A percentile compares a stretch with the other conserved stretches of the same genome.
Conservation (phyloP, 2,113 vertebrate genomes). For the Brevimyrus niger region DNA sequence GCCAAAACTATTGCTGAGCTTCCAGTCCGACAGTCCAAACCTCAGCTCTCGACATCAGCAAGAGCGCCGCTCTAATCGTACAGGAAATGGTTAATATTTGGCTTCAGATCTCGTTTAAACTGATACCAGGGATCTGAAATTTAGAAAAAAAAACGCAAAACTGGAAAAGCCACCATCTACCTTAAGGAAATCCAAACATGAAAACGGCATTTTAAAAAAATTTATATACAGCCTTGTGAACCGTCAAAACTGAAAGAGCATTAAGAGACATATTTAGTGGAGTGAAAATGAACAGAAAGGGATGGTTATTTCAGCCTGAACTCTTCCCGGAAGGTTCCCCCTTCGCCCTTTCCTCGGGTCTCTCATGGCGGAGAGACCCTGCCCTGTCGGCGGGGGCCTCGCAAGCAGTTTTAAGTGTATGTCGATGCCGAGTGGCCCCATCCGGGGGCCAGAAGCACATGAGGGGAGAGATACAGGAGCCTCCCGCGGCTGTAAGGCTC, state of each 20-base stretch:
- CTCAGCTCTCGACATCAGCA: background rate
- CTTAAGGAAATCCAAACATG: background rate
- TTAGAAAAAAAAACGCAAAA: background rate
- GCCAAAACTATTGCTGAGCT: background rate
- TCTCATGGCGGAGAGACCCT: background rate
- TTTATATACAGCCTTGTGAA: background rate
- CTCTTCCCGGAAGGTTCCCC: background rate
- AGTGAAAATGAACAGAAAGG: slow-evolving; percentile 1
- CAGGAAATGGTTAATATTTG: background rate
- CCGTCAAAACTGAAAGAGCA: slow-evolving; percentile 12
- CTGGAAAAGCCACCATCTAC: background rate
- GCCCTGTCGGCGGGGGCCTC: background rate
- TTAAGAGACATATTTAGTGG: background rate
- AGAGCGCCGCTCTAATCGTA: background rate
- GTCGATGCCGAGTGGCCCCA: background rate
- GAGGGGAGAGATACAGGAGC: slow-evolving; percentile 53
- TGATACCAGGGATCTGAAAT: background rate
- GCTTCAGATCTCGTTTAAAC: background rate
- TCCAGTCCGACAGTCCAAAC: background rate
- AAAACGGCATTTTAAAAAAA: background rate
- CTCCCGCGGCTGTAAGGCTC: slow-evolving; percentile 60
- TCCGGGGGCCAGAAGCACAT: slow-evolving; percentile 45
- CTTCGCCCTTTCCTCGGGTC: background rate
- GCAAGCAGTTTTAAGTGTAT: slow-evolving; percentile 19
- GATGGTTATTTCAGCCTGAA: background rate